Evolutionary conservation across 2,888 invertebrate species (phyloP).

Genomic region (Dendrolimus pini): DNA sequence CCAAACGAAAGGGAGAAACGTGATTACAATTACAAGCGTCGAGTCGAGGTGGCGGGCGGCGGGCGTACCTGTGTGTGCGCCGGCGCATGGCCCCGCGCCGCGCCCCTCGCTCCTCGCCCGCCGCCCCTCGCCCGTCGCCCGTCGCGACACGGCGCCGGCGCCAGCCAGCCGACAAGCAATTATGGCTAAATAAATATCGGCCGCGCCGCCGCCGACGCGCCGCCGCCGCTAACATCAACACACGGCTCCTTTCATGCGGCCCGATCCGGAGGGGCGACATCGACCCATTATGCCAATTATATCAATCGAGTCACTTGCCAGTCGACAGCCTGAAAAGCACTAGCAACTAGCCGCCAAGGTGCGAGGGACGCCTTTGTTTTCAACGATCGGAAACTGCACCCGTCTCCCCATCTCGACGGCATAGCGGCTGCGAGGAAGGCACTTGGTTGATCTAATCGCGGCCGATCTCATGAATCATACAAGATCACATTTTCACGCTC

Average conservation of each 20-base stretch:
- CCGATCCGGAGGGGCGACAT: conserved; percentile 61
- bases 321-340: no score
- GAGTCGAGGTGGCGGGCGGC: conserved; percentile 62
- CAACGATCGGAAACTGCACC: no score
- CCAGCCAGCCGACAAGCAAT: conserved; percentile 73
- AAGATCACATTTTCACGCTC: no score
- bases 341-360: no score
- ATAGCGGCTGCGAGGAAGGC: no score
- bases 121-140: conserved; percentile 20
- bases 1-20: no score
- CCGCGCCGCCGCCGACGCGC: conserved; percentile 58
- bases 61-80: conserved; percentile 59
- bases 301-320: no score
- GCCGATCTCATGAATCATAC: no score
- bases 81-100: conserved; percentile 14
- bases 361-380: no score
- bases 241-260: conserved; percentile 42
- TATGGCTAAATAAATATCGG: conserved; percentile 76
- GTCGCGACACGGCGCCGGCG: conserved; percentile 72
- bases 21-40: conserved; percentile 3
- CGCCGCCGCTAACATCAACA: conserved; percentile 52
- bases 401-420: no score
- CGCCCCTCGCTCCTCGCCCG: conserved; percentile 22
- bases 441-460: no score
- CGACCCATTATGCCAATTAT: conserved; percentile 5